Base-by-base conservation (phyloP, 2,888 invertebrate species). In the Parnassius smintheus region DNA sequence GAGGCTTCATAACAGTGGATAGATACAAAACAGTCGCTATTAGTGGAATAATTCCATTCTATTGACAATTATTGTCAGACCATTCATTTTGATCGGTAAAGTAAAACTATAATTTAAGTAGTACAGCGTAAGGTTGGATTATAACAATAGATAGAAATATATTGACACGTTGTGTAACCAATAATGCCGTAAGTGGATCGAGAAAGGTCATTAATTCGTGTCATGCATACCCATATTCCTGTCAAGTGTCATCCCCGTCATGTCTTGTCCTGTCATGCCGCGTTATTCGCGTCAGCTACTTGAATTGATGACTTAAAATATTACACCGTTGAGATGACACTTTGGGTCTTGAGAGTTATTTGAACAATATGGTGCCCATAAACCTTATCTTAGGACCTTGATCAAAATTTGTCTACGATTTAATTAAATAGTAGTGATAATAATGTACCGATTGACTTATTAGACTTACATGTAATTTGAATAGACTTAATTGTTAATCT, bases 291-390 rank as follows among this genome's bases (percentile, higher is more conserved):
- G 62, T 62, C 57, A 57, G 53, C 53, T 45, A 41, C 57, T 62
- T 57, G 52, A 57, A 62, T 57, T 57, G 62, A 62, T 62, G 57
- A 54, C 57, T 48, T 22, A 48, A 62, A 42, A 62, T 57, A 62
- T 62, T 58, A 57, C 53, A 25, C 53, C 45, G 61, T 51, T 56
- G 45, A 56, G 50, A 61, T 61, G 61, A 61, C 50, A 13, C 48
- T 13, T 9, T 48, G 13, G 13, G 48, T 48, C 8, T 48, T 13
- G 13, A 48, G 13, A 13, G 9, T 13, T 4, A 7, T 48, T 48
- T n/a, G 48, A 48, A 25, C 25, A 25, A 25, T 25, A 25, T 25
- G 25, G 4, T 2, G 9, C 48, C 13, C 0, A 25, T 25, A 25
- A 25, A 25, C 25, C 25, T 3, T 25, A 4, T 2, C 25, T 4